Evolutionary conservation across 2,113 vertebrate species (phyloP).

Genomic region (Pedetes capensis): DNA sequence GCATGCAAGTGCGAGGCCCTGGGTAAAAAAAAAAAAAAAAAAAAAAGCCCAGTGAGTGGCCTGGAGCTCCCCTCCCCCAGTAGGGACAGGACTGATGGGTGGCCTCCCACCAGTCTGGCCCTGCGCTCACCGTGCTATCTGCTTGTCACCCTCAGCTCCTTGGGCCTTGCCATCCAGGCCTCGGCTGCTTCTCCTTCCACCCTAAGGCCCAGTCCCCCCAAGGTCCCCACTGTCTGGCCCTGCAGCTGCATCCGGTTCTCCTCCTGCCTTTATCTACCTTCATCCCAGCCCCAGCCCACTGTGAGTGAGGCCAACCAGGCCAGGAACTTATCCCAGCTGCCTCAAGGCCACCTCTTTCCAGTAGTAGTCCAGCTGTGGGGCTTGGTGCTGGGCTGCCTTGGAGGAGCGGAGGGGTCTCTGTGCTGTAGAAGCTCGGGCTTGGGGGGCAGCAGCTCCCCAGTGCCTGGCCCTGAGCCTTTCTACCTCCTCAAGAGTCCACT

Average conservation of each 20-base stretch:
- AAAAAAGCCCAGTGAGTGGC: no score
- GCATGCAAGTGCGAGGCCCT: no score
- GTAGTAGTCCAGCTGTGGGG: fast-evolving
- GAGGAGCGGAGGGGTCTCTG: neutral
- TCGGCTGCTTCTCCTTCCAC: neutral
- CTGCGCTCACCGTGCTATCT: neutral
- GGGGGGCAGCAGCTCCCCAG: fast-evolving
- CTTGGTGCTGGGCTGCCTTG: neutral
- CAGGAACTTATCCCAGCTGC: neutral
- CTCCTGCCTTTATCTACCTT: neutral
- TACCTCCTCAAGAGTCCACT: fast-evolving
- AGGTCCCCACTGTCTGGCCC: neutral
- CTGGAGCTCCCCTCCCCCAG: neutral
- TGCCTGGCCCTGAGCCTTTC: neutral
- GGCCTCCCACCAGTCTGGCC: neutral
- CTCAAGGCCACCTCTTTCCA: neutral
- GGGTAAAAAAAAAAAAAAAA: no score
- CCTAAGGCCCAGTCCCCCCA: neutral
- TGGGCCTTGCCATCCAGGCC: neutral
- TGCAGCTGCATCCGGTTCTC: no score
- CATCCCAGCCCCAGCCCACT: fast-evolving
- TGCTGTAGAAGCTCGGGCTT: neutral
- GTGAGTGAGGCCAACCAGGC: neutral
- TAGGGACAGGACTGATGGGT: neutral
- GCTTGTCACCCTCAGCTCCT: neutral